Percentiles rank a stretch among this genome's conserved stretches.
phyloP scores from a whole-genome alignment of 30 jellyfish, hydroid and myxozoan genomes.

The Aurelia sp. region DNA sequence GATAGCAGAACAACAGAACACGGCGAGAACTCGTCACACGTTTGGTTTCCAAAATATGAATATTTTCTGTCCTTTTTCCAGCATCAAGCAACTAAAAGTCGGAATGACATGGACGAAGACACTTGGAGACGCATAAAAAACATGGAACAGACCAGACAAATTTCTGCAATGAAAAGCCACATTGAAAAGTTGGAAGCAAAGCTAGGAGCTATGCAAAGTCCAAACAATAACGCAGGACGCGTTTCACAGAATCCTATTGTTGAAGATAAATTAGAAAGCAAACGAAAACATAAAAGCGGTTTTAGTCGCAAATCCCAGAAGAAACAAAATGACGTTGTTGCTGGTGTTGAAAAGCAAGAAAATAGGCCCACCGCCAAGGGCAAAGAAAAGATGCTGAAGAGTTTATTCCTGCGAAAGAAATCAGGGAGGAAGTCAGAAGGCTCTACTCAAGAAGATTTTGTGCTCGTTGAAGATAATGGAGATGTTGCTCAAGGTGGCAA shows the following conservation, averaged over 20 bases:
- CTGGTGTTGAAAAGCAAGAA: too few relatives aligned
- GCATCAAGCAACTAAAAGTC: neutral
- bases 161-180: constrained; percentile 64
- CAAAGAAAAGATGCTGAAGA: too few relatives aligned
- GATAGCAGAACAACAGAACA: too few relatives aligned
- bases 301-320: neutral
- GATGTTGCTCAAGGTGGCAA: too few relatives aligned
- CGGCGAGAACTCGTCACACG: too few relatives aligned
- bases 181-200: constrained; percentile 43
- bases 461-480: too few relatives aligned
- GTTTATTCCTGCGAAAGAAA: too few relatives aligned
- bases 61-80: neutral
- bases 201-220: constrained; percentile 17
- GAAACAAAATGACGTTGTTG: neutral
- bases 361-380: too few relatives aligned
- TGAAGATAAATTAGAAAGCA: neutral
- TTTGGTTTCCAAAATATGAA: neutral
- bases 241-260: neutral
- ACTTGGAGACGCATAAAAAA: constrained; percentile 48
- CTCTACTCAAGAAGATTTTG: too few relatives aligned
- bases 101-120: constrained; percentile 45
- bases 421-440: too few relatives aligned
- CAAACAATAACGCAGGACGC: neutral
- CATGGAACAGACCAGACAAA: constrained; percentile 68
- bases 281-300: constrained; percentile 1